Percentiles rank a stretch among this genome's conserved stretches.
phyloP scores from a whole-genome alignment of 2,888 invertebrate genomes.

The Troides helena region DNA sequence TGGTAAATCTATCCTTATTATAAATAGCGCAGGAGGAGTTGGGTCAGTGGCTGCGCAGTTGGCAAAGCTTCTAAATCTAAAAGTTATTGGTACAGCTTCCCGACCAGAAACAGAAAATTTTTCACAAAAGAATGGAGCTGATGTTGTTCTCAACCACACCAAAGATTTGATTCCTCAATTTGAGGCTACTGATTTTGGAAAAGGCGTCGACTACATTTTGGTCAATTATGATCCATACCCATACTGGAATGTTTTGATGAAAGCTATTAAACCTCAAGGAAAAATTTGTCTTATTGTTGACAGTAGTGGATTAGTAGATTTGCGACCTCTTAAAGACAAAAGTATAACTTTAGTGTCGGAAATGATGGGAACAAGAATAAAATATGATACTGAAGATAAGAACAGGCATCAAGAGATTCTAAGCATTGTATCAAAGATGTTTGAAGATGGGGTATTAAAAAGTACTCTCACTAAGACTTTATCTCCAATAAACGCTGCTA shows the following conservation, averaged over 20 bases:
- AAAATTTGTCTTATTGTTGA: constrained; percentile 68
- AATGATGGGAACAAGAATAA: constrained; percentile 63
- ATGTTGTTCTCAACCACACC: constrained; percentile 61
- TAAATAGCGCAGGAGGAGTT: constrained; percentile 71
- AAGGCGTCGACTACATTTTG: constrained; percentile 63
- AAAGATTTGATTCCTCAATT: constrained; percentile 58
- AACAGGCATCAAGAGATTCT: constrained; percentile 59
- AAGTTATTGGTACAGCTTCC: constrained; percentile 69
- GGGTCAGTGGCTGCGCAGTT: constrained; percentile 67
- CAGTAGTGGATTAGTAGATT: constrained; percentile 57
- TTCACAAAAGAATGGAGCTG: constrained; percentile 53
- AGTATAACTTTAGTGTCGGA: constrained; percentile 64
- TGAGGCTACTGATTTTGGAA: constrained; percentile 51
- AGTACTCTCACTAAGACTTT: constrained; percentile 58
- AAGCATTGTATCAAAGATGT: constrained; percentile 52
- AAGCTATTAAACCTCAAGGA: constrained; percentile 65
- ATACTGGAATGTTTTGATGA: constrained; percentile 65
- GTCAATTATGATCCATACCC: constrained; percentile 69
- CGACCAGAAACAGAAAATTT: constrained; percentile 57
- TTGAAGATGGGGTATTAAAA: constrained; percentile 57
- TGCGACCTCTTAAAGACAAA: constrained; percentile 61
- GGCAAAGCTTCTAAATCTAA: constrained; percentile 59
- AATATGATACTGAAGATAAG: constrained; percentile 65
- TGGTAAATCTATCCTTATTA: constrained; percentile 60
- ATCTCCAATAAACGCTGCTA: constrained; percentile 65